Evolutionary conservation across 1,140 invertebrate genomes (phyloP), one percentile per base, ranked within the genome.

Genomic region (Drosophila orena): DNA sequence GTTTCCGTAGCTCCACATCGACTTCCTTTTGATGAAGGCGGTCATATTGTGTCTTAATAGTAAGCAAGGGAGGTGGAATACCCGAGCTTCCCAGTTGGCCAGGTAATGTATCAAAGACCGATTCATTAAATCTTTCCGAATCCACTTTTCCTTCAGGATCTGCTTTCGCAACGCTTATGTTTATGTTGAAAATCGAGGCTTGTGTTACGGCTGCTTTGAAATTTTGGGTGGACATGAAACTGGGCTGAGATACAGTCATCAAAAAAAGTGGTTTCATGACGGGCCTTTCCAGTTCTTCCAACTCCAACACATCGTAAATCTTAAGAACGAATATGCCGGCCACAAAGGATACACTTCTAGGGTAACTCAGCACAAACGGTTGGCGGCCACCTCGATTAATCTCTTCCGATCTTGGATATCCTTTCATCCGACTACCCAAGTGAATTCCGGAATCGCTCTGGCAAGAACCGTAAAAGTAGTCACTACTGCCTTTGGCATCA

Each of bases 181-280:
- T 91, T 0, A 92, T 57, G 50, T 92, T 77, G 10, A 91, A 92
- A 2, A 92, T 47, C 0, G 92, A 92, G 4, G 83, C 77, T 27
- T 88, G 80, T 0, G 57, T 77, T 0, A 74, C 54, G 52, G 52
- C 40, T 2, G 79, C 79, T 15, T 70, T 72, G 1, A 80, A 49
- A 27, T 80, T 90, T 54, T 91, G 83, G 0, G 74, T 77, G 7
- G 76, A 56, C 70, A 92, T 76, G 12, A 91, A 91, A 34, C 86
- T 92, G 10, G 92, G 92, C 54, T 92, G 91, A 5, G 84, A 84
- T 0, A 91, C 58, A 5, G 79, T 90, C 3, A 91, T 2, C 1
- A 73, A 24, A 0, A 92, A n/a, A 0, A 92, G 57, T 0, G 91
- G 70, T 40, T 56, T 49, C 40, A 78, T 20, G 6, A 57, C 35